Base-by-base conservation (phyloP, 2,797 vertebrate genomes). In the Uromys caudimaculatus region DNA sequence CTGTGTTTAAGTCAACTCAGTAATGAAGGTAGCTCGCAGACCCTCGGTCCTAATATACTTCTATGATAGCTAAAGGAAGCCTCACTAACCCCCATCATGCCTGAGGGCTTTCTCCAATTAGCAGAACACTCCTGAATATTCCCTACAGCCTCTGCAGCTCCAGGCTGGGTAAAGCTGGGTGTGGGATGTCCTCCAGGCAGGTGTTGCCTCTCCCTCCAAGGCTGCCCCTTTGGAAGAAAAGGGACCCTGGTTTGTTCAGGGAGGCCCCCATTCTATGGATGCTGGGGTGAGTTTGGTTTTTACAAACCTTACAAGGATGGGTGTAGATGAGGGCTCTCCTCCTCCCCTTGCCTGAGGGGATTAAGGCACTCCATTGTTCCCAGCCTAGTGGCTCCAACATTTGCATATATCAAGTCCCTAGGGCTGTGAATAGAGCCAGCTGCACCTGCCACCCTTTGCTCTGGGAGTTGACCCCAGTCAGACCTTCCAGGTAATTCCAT, bases 361-460 rank as follows among this genome's bases (percentile, higher is more conserved):
- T 98, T 97, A 98, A 97, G 89, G 89, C 52, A 3, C 11, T 96
- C 90, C 82, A 91, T 97, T 98, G 97, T 98, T 62, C 95, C 90
- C 17, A 23, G 67, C 93, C 96, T 93, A 92, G 6, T 73, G 71
- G 86, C 92, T 94, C 96, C 95, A 87, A 64, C 4, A 67, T 98
- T 96, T 95, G 97, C 98, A 98, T 93, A 79, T 23, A 88, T 96
- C 96, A 90, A 79, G 88, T 92, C 95, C 83, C 47, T 1, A 11
- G 84, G 86, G 78, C 50, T 79, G 85, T 60, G 92, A 95, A 79
- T n/a, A 11, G 67, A 52, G 19, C 32, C 0, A 54, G 81, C 87
- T 95, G 95, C 97, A 95, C 94, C 97, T 97, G 96, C 96, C 13
- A 1, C 90, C 81, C 10, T 10, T 76, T 73, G 50, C 78, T 94